Conservation (phyloP, 2,888 invertebrate genomes). For the Coelinius sp. region DNA sequence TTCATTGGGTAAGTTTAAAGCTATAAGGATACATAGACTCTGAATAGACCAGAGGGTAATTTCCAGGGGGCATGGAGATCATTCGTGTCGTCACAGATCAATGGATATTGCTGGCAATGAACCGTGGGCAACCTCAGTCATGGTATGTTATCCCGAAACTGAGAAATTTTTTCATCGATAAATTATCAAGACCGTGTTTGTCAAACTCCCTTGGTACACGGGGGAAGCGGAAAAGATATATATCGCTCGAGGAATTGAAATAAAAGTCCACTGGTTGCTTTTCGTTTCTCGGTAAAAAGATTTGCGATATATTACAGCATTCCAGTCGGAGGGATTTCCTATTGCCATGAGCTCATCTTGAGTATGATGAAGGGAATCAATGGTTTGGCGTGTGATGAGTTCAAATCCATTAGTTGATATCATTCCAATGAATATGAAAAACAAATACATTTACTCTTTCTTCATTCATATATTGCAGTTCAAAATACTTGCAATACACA, state of each 20-base stretch:
- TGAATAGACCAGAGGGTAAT: slow-evolving; percentile 19
- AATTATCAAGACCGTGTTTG: slow-evolving; percentile 20
- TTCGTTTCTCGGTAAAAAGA: slow-evolving; percentile 43
- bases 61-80: slow-evolving; percentile 45
- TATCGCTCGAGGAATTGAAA: slow-evolving; percentile 58
- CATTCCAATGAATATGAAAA: background rate
- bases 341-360: background rate
- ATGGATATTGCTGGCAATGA: slow-evolving; percentile 49
- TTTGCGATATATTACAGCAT: slow-evolving; percentile 32
- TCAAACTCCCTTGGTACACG: background rate
- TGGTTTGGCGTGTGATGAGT: no score
- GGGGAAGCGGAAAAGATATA: slow-evolving; percentile 52
- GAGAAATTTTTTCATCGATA: slow-evolving; percentile 1
- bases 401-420: background rate
- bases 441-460: background rate
- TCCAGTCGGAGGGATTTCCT: slow-evolving; percentile 5
- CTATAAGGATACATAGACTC: background rate
- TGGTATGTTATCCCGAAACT: background rate
- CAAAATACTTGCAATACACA: slow-evolving; percentile 59
- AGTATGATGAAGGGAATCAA: no score
- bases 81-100: slow-evolving; percentile 56
- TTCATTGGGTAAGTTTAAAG: slow-evolving; percentile 1
- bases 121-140: slow-evolving; percentile 26
- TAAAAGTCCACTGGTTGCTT: slow-evolving; percentile 67
- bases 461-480: slow-evolving; percentile 41